Evolutionary conservation across 2,797 vertebrate species (phyloP).

Genomic region (Champsocephalus esox): DNA sequence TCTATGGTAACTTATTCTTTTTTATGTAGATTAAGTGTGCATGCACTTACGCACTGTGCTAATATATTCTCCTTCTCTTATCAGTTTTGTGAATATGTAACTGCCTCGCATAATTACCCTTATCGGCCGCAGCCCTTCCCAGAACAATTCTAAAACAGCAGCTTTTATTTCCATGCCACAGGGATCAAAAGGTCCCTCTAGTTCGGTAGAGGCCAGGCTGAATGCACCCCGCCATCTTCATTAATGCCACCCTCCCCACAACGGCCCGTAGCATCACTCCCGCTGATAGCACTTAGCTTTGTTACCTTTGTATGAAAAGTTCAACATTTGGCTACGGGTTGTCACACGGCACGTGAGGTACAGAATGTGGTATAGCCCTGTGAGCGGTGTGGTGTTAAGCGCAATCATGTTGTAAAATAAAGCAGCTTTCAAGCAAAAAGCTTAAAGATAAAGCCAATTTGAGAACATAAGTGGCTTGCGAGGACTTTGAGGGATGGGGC

Average conservation of each 20-base stretch:
- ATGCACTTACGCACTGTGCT: not conserved
- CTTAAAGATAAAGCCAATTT: slow-evolving; percentile 16
- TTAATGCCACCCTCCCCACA: slow-evolving; percentile 38
- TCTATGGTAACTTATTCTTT: slow-evolving; percentile 29
- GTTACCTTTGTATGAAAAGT: slow-evolving; percentile 31
- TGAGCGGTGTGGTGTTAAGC: not conserved
- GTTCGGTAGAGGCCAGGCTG: slow-evolving; percentile 17
- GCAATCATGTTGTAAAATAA: slow-evolving; percentile 36
- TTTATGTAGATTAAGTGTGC: slow-evolving; percentile 4
- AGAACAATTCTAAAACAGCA: slow-evolving; percentile 28
- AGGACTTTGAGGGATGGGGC: slow-evolving; percentile 43
- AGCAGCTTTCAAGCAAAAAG: slow-evolving; percentile 36
- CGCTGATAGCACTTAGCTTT: slow-evolving; percentile 38
- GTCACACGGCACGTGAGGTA: slow-evolving; percentile 19
- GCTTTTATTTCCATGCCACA: slow-evolving; percentile 36
- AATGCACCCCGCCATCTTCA: slow-evolving; percentile 49
- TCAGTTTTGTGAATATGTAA: slow-evolving; percentile 68
- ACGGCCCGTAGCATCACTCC: slow-evolving; percentile 51
- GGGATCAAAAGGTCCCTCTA: slow-evolving; percentile 60
- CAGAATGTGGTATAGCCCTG: slow-evolving; percentile 1
- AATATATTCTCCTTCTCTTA: slow-evolving; percentile 16
- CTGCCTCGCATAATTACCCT: slow-evolving; percentile 43
- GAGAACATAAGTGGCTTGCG: slow-evolving; percentile 30
- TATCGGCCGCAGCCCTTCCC: slow-evolving; percentile 57
- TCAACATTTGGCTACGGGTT: slow-evolving; percentile 17